Base-by-base conservation (phyloP, 2,888 invertebrate genomes). In the Sericinus montela region DNA sequence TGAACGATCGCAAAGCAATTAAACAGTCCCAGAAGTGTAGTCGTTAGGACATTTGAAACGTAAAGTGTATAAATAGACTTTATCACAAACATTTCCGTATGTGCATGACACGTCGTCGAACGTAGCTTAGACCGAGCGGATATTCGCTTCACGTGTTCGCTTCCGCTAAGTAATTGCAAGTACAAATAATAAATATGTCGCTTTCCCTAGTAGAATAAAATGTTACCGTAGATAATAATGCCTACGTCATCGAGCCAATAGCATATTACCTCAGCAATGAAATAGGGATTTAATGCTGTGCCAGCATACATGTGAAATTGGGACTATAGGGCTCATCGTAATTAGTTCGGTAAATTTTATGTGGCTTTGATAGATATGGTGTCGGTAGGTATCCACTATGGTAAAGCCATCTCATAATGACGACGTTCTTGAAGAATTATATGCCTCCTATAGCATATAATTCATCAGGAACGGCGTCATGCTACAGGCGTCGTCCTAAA, bases 151-250 rank as follows among this genome's bases (percentile, higher is more conserved):
- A 80, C 76, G 79, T 81, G 77, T 67, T 75, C 72, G 69, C 77
- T 81, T 85, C 84, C 84, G 82, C 63, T 68, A 66, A 60, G 73
- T 81, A 82, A 85, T 81, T 82, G 70, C 75, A 76, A 80, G 79
- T 79, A 40, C 25, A 75, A 71, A 63, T 59, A 56, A 52, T 55
- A 54, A 42, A 48, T n/a, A n/a, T 44, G 48, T 51, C 51, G 59
- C 58, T 62, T 60, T 59, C 63, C 56, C 58, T 56, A 49, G 44
- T 39, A 41, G 39, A 29, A 14, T 19, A 43, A 28, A 48, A 13
- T 46, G 25, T 32, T 46, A 19, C 11, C 35, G 50, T 51, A 51
- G 40, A 49, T 38, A 28, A 49, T 38, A 28, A 30, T 47, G 42
- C 38, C 14, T 30, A 37, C 45, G n/a, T 30, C 30, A 14, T n/a